Evolutionary conservation across 2,113 vertebrate species (phyloP).

Genomic region (Rhinolophus ferrumequinum): DNA sequence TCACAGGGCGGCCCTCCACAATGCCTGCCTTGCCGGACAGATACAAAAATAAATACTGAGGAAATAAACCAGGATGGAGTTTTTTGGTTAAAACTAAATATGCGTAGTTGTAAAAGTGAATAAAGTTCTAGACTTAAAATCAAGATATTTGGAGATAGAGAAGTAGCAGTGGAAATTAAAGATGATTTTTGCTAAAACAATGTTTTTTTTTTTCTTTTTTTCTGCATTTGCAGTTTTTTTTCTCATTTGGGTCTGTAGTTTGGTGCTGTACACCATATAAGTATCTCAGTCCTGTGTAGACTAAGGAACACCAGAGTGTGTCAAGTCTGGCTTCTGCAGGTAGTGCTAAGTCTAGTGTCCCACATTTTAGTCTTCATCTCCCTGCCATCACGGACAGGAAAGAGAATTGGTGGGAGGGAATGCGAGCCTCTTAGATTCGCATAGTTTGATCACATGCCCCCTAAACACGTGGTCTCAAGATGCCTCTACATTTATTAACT

Average conservation of each 20-base stretch:
- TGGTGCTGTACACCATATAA: neutral
- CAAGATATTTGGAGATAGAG: neutral
- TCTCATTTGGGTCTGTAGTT: neutral
- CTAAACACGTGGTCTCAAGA: neutral
- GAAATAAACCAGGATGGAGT: neutral
- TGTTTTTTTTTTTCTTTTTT: neutral
- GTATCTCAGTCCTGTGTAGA: neutral
- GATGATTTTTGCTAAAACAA: neutral
- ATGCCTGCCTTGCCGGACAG: neutral
- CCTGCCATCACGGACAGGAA: neutral
- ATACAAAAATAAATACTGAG: neutral
- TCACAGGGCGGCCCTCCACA: neutral
- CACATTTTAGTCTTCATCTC: neutral
- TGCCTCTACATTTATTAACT: neutral
- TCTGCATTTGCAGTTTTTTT: neutral
- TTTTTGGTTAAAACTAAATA: neutral
- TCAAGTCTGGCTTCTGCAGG: neutral
- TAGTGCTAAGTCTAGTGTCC: neutral
- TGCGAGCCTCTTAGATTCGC: neutral
- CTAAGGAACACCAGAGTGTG: neutral
- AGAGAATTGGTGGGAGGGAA: neutral
- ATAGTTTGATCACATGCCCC: neutral
- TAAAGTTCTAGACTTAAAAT: neutral
- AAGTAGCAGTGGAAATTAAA: neutral
- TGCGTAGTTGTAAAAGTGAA: neutral